Conservation (phyloP, 1,140 invertebrate species). For the Colletes latitarsis region DNA sequence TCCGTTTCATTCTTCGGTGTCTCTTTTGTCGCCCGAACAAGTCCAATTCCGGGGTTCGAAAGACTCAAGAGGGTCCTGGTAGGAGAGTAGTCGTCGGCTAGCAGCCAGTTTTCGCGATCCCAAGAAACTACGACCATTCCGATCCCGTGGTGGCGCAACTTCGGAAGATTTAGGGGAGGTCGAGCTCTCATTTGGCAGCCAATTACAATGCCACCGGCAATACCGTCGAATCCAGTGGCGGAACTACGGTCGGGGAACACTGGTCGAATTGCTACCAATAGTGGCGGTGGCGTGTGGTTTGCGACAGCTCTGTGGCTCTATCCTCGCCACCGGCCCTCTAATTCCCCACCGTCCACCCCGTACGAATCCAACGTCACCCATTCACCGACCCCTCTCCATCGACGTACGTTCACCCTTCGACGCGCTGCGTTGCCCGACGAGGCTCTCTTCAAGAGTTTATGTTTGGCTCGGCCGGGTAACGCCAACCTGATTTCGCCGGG, state of each 20-base stretch:
- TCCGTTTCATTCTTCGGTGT: background rate
- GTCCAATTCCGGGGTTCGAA: background rate
- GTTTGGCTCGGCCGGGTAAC: conserved; percentile 33
- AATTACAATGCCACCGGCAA: conserved; percentile 73
- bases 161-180: conserved; percentile 68
- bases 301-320: conserved; percentile 52
- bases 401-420: conserved; percentile 18
- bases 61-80: background rate
- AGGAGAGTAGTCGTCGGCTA: background rate
- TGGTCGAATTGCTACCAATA: conserved; percentile 64
- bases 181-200: conserved; percentile 73
- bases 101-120: conserved; percentile 23
- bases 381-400: conserved; percentile 12
- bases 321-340: background rate
- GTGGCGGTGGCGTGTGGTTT: conserved; percentile 60
- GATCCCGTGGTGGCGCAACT: conserved; percentile 56
- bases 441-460: conserved; percentile 45
- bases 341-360: background rate
- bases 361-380: background rate
- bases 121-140: conserved; percentile 39
- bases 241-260: conserved; percentile 58
- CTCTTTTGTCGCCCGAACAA: background rate
- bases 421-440: background rate
- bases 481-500: background rate
- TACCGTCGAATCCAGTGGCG: conserved; percentile 64